Evolutionary conservation across 2,113 vertebrate genomes (phyloP), one percentile per base, ranked within the genome.

Genomic region (Ciconia maguari): DNA sequence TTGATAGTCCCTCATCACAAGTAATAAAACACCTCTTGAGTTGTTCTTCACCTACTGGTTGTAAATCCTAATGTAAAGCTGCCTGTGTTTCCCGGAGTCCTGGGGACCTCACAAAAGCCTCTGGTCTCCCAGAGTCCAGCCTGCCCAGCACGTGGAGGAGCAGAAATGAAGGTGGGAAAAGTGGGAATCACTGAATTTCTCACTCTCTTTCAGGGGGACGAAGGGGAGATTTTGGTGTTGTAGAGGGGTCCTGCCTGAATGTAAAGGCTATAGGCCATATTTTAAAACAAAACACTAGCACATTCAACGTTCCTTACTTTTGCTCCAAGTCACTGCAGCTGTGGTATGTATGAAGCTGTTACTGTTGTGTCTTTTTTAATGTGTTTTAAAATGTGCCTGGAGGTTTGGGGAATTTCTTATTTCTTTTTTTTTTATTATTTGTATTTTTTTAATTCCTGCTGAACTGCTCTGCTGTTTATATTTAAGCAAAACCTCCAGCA

Each of bases 401-500:
- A 93, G 95, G 75, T 90, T 90, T 96, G 82, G 93, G 93, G 95
- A 97, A 94, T 95, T 95, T 83, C 90, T 94, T 68, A 83, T 93
- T 91, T 96, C 94, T 91, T 96, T 84, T 61, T 60, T 60, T 61
- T 52, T 49, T 49, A 12, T 54, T 94, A 90, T 96, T 96, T 95
- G 81, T 95, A 64, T 97, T 91, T 91, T 93, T 87, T 94, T 88
- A 87, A 95, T 94, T 87, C 95, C 89, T 46, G 89, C 87, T 93
- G 96, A 96, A 97, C 94, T 91, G 70, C 78, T 84, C 80, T 82
- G 89, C 92, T 96, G 96, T 97, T 97, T 97, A 93, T 89, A 9
- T 96, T 95, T 95, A 57, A 97, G 94, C 89, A 94, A 72, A 95
- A 61, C 96, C 94, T 97, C 95, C 80, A 87, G 96, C 65, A 76